These are phyloP conservation scores for Volucella zonaria DNA, from an alignment of 2,888 invertebrate species.

Conservation along the genomic window DNA sequence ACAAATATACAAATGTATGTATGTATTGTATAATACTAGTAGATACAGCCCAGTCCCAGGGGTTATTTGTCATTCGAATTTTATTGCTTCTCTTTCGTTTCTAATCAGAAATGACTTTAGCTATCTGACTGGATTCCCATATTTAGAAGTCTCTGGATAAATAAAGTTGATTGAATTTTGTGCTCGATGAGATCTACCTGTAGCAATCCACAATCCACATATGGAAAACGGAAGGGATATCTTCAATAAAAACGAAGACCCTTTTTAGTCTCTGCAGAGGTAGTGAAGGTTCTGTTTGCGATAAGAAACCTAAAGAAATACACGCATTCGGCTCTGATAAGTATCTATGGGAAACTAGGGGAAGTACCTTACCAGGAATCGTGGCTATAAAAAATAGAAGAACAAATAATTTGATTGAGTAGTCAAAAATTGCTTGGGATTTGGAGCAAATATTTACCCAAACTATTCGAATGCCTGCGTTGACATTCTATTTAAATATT, in stretches of 20 bases:
- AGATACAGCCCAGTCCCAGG: conserved; percentile 48
- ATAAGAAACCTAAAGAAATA: conserved; percentile 56
- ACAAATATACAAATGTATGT: not conserved
- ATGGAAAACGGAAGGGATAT: conserved; percentile 38
- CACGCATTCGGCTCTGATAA: conserved; percentile 60
- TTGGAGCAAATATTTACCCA: conserved; percentile 61
- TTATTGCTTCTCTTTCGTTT: conserved; percentile 59
- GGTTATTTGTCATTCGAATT: conserved; percentile 69
- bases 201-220: not conserved
- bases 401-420: conserved; percentile 58
- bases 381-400: not conserved
- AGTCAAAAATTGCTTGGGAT: conserved; percentile 57
- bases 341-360: conserved; percentile 54
- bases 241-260: conserved; percentile 46
- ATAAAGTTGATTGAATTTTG: conserved; percentile 65
- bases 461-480: conserved; percentile 29
- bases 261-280: conserved; percentile 17
- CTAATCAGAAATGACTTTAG: conserved; percentile 62
- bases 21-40: not conserved
- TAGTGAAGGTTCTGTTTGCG: conserved; percentile 11
- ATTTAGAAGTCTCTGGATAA: conserved; percentile 59
- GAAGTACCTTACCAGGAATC: conserved; percentile 30
- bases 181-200: conserved; percentile 41
- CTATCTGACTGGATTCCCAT: conserved; percentile 59
- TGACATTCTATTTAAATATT: conserved; percentile 29